These are phyloP conservation scores for Hassar affinis DNA, from an alignment of 2,113 vertebrate genomes.

Conservation along the genomic window DNA sequence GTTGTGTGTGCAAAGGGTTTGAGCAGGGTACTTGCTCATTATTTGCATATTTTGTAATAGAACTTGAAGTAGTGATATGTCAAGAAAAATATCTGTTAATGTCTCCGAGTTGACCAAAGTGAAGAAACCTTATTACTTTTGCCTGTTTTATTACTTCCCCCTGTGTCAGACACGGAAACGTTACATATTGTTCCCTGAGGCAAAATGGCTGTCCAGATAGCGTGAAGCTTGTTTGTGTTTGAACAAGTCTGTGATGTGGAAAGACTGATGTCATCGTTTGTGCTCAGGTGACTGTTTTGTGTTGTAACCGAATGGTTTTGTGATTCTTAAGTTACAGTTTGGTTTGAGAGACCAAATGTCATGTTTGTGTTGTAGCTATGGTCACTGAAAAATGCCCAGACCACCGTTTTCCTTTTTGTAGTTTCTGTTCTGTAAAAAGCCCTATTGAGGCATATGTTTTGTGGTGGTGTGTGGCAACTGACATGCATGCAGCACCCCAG, in stretches of 20 bases:
- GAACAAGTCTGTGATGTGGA: constrained; percentile 35
- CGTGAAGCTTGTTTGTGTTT: constrained; percentile 30
- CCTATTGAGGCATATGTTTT: background rate
- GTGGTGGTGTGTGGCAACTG: background rate
- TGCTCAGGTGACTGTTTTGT: constrained; percentile 33
- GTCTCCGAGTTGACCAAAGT: background rate
- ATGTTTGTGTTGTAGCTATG: background rate
- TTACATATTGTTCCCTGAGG: constrained; percentile 13
- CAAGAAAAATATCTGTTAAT: background rate
- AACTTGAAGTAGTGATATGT: background rate
- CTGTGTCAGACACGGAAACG: constrained; percentile 23
- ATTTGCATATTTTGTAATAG: background rate
- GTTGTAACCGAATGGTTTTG: constrained; percentile 1
- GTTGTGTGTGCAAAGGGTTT: background rate
- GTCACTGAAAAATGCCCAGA: constrained; percentile 6
- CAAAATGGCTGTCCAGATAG: constrained; percentile 25
- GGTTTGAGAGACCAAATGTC: background rate
- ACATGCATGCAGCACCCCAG: background rate
- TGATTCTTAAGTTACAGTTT: background rate
- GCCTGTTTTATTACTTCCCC: constrained; percentile 22
- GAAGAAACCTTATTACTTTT: background rate
- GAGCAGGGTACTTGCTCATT: background rate
- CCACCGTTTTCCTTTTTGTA: background rate
- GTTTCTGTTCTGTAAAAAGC: background rate
- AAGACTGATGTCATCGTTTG: constrained; percentile 36